A percentile compares a stretch with the other conserved stretches of the same genome.
phyloP scores from a whole-genome alignment of 1,140 invertebrate species.

The Uloborus diversus region DNA sequence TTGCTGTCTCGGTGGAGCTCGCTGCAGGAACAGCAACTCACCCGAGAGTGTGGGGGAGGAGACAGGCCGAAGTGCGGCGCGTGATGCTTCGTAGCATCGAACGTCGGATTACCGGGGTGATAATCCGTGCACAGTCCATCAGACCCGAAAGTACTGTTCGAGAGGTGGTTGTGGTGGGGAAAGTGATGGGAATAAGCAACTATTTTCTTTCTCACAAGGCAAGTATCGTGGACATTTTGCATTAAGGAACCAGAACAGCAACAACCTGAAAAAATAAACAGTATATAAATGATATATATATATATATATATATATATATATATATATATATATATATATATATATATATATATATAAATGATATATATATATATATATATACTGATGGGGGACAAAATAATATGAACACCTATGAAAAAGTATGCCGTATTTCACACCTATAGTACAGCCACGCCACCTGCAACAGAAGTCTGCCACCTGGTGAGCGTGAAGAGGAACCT shows the following conservation, averaged over 20 bases:
- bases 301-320: neutral
- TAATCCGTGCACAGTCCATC: conserved; percentile 19
- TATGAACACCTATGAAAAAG: too few species aligned
- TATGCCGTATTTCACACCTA: too few species aligned
- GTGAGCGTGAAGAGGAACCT: too few species aligned
- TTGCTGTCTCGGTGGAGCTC: conserved; percentile 7
- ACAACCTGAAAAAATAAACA: conserved; percentile 13
- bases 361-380: too few species aligned
- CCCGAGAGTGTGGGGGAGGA: neutral
- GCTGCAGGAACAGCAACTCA: conserved; percentile 1
- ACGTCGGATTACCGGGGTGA: neutral
- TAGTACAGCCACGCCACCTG: too few species aligned
- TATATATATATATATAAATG: too few species aligned
- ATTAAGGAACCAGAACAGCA: conserved; percentile 22
- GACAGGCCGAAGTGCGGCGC: conserved; percentile 7
- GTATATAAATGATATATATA: neutral
- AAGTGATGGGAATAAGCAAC: conserved; percentile 19
- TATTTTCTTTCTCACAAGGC: conserved; percentile 20
- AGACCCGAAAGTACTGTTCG: neutral
- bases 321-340: neutral
- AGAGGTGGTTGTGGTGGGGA: neutral
- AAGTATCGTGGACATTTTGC: conserved; percentile 27
- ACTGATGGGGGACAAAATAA: too few species aligned
- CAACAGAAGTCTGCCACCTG: too few species aligned
- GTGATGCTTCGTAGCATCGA: neutral